phyloP scores from a whole-genome alignment of 92 coral and sea anemone species.

The Porites cylindrica region DNA sequence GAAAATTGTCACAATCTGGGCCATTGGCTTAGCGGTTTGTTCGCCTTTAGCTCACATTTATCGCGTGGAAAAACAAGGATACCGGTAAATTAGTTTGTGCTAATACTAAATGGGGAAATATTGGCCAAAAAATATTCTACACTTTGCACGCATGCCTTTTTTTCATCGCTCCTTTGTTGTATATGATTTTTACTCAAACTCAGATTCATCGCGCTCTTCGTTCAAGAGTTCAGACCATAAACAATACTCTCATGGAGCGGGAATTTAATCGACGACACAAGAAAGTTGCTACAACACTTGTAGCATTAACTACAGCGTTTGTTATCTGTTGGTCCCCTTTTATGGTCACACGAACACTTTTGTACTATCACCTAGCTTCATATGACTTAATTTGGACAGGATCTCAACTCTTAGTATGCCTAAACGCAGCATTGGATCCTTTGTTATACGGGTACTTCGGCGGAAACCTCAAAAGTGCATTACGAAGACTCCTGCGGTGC shows the following conservation, averaged over 20 bases:
- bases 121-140: constrained; percentile 28
- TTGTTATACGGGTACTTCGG: not conserved
- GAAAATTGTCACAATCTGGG: not conserved
- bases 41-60: not conserved
- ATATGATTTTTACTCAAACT: constrained; percentile 8
- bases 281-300: constrained; percentile 41
- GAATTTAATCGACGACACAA: constrained; percentile 16
- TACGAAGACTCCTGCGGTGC: not conserved
- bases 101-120: constrained; percentile 43
- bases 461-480: not conserved
- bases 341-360: constrained; percentile 39
- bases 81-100: constrained; percentile 5
- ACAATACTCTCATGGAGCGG: not conserved
- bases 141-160: constrained; percentile 18
- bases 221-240: not conserved
- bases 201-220: not conserved
- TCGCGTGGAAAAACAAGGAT: not conserved
- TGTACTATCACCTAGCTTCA: constrained; percentile 35
- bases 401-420: constrained; percentile 43
- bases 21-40: not conserved
- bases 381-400: constrained; percentile 45
- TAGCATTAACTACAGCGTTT: constrained; percentile 38
- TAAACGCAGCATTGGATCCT: constrained; percentile 38
- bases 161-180: constrained; percentile 20
- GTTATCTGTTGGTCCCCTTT: too few relatives aligned